Base-by-base conservation (phyloP, 2,797 vertebrate species). In the Cossypha polioptera region DNA sequence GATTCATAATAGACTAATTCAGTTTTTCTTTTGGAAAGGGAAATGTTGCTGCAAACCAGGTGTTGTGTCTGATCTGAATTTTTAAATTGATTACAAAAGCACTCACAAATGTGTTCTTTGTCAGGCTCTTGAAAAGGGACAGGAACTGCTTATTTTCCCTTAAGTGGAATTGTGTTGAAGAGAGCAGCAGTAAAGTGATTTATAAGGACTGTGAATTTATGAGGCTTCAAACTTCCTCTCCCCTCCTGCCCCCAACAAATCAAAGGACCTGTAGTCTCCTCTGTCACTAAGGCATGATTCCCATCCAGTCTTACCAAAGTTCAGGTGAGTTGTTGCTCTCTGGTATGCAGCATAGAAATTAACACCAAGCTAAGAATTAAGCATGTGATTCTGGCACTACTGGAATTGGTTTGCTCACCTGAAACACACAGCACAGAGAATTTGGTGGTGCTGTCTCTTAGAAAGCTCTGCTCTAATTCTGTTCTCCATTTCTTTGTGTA, bases 31-130 rank as follows among this genome's bases (percentile, higher is more conserved):
- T 58, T 42, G 33, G 54, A 90, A 74, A 76, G 51, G 40, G 69
- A 66, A 85, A 73, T 35, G 31, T 87, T 88, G 47, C 76, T 61
- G 33, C 55, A 93, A 81, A 91, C 85, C 92, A 94, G 88, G 84
- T 97, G 82, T 85, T 79, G 33, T 68, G 25, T 57, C 51, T 76
- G 55, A 84, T 83, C 50, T 67, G 69, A 92, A 81, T 38, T 90
- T 87, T 25, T 88, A 79, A 95, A 67, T 69, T 86, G 77, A 88
- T 94, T 88, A 84, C 61, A 55, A 67, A 82, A 76, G 29, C 57
- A 51, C 48, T 68, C 19, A 40, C 14, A 58, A 74, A 78, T 13
- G 11, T n/a, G 19, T 43, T 16, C 19, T 67, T 80, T 72, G 7
- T 90, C 74, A 81, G 79, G 33, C 28, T 58, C 62, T 48, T 28